Evolutionary conservation across 2,113 vertebrate species (phyloP).

Genomic region (Lophotis ruficrista): DNA sequence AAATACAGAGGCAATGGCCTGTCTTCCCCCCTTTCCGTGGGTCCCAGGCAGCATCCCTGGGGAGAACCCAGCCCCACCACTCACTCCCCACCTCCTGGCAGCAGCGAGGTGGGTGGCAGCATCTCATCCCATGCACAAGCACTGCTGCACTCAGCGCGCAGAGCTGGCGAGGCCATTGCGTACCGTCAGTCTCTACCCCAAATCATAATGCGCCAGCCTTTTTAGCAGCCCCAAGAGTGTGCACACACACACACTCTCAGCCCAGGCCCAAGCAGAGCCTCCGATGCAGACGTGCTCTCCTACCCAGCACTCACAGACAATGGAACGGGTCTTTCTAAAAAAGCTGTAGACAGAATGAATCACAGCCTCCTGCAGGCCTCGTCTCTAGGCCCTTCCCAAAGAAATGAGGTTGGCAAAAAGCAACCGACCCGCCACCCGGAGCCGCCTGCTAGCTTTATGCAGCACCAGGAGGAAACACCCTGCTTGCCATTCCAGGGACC

Average conservation of each 20-base stretch:
- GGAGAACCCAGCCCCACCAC: background rate
- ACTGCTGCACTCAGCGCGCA: background rate
- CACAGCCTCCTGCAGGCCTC: background rate
- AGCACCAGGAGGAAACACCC: background rate
- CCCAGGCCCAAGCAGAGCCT: background rate
- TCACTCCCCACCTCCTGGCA: background rate
- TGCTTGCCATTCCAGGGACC: background rate
- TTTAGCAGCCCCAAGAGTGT: background rate
- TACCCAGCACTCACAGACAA: background rate
- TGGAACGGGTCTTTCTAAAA: background rate
- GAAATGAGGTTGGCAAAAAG: background rate
- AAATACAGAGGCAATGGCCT: background rate
- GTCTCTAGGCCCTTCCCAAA: background rate
- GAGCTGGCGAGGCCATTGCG: fast-evolving
- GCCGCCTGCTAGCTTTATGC: background rate
- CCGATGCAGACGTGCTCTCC: background rate
- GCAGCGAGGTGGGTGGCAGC: background rate
- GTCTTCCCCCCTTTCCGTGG: background rate
- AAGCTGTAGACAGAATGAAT: constrained; percentile 26
- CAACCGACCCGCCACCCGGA: background rate
- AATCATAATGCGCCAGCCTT: fast-evolving
- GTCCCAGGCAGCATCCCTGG: background rate
- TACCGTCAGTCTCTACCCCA: background rate
- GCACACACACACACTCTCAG: background rate
- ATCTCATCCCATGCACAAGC: background rate